Base-by-base conservation (phyloP, 2,888 invertebrate species). In the Nomada goodeniana region DNA sequence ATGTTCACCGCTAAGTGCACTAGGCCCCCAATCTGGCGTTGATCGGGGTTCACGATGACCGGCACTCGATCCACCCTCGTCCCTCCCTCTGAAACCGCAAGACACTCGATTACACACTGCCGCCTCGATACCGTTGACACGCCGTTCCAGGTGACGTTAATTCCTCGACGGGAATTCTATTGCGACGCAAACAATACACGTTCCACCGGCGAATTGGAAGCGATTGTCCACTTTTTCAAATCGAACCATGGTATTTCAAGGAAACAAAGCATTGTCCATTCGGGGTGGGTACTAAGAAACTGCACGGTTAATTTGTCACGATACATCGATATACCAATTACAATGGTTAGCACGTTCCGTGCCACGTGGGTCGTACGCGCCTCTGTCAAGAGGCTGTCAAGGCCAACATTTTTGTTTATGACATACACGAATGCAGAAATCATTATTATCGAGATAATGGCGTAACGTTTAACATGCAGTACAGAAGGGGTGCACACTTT, bases 1-100 rank as follows among this genome's bases (percentile, higher is more conserved):
- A 94, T 99, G 98, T 92, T 98, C 98, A 53, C 98, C 98, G 94
- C 97, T 98, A 91, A 97, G 94, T n/a, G 98, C 98, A 76, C 95
- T 94, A 91, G 97, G 97, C 82, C 96, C 96, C 98, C 98, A 98
- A 94, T 98, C 98, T 23, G 98, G 98, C 59, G 97, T 97, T 89
- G 97, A 96, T 82, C 97, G 96, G 83, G 97, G 95, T 78, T 96
- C 95, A 76, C 92, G 91, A 79, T 92, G 91, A 82, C 89, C 90
- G 57, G 90, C 89, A 85, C 91, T 89, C 71, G 89, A 74, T 20
- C 89, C 90, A 63, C 89, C 82, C 67, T 91, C 91, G 42, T 92
- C 92, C 85, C 89, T 89, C 57, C 91, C 92, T 87, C 92, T 92
- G 88, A 68, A 90, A 90, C 65, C 69, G 77, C 64, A 76, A 82